Evolutionary conservation across 2,113 vertebrate genomes (phyloP).

Genomic region (Pavo muticus): DNA sequence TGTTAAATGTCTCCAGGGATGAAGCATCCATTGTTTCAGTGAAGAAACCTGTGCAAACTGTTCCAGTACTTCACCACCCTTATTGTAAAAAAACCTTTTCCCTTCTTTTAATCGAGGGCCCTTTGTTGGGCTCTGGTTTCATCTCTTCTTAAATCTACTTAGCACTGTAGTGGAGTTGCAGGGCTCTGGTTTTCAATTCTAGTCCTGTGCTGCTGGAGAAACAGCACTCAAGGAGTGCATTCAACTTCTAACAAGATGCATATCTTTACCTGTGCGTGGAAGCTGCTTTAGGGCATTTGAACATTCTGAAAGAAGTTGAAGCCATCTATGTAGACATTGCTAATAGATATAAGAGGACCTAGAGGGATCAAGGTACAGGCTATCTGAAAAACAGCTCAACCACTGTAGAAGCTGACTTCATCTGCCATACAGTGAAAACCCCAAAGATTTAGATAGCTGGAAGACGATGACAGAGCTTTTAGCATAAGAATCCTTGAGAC

Average conservation of each 20-base stretch:
- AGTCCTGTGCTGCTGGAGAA: background rate
- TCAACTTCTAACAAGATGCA: background rate
- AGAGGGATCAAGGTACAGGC: background rate
- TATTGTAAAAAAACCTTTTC: no score
- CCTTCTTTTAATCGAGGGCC: no score
- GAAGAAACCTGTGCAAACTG: no score
- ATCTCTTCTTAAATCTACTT: background rate
- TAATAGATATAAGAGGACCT: background rate
- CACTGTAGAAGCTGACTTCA: background rate
- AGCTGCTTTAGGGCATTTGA: accelerated
- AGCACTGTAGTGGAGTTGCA: background rate
- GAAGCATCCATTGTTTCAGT: no score
- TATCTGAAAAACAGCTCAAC: background rate
- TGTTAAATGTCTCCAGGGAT: no score
- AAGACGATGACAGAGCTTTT: background rate
- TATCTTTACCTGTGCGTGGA: accelerated
- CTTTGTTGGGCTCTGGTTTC: background rate
- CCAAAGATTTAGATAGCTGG: background rate
- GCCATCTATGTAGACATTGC: background rate
- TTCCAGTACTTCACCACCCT: no score
- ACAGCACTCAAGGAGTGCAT: background rate
- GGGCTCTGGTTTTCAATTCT: background rate
- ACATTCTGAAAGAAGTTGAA: background rate
- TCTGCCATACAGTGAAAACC: background rate
- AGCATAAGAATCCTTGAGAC: background rate